Conservation (phyloP, 2,888 invertebrate genomes). For the Xanthorhoe designata region DNA sequence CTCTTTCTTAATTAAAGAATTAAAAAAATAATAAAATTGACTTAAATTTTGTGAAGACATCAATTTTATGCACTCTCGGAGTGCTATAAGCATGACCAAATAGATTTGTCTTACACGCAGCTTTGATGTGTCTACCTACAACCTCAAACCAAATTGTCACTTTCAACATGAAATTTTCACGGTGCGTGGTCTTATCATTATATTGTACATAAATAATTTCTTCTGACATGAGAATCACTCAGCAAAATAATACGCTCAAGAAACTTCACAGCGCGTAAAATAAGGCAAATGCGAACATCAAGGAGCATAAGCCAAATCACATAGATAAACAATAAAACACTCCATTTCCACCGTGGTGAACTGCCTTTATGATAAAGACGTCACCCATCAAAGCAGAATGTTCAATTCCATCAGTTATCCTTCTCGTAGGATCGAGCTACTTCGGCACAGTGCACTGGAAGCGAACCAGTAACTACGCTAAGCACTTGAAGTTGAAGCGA, state of each 20-base stretch:
- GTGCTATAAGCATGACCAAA: background rate
- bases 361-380: constrained; percentile 49
- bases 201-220: background rate
- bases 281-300: constrained; percentile 26
- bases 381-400: constrained; percentile 49
- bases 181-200: constrained; percentile 8
- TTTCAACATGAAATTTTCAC: background rate
- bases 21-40: no score
- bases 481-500: no score
- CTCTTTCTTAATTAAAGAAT: no score
- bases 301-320: constrained; percentile 42
- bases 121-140: no score
- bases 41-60: no score
- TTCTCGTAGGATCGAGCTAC: constrained; percentile 42
- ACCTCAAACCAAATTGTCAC: background rate
- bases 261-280: constrained; percentile 26
- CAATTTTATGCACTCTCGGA: no score
- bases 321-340: constrained; percentile 49
- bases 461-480: constrained; percentile 20
- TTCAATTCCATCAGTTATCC: constrained; percentile 50
- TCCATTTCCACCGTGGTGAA: constrained; percentile 42
- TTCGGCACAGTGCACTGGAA: constrained; percentile 23
- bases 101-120: background rate
- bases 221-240: constrained; percentile 5
- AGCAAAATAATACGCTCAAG: constrained; percentile 6